A percentile compares a stretch with the other conserved stretches of the same genome.
Evolutionary conservation across 2,888 invertebrate genomes (phyloP).

Genomic region (Philopedon plagiatum): DNA sequence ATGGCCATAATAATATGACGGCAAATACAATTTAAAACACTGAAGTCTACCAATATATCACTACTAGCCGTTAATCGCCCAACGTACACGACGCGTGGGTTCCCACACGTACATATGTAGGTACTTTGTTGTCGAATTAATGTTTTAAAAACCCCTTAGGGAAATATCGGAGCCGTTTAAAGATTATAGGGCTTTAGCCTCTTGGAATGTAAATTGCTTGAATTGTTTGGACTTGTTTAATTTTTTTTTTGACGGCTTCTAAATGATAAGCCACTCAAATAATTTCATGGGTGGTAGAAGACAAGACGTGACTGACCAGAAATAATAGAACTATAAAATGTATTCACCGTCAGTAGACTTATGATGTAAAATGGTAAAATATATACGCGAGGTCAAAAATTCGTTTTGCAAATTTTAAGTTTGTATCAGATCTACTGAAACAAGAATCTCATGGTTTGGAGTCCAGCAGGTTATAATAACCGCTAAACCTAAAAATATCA

Average conservation of each 20-base stretch:
- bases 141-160: not conserved
- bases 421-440: too few species aligned
- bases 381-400: too few species aligned
- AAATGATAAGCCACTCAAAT: not conserved
- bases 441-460: too few species aligned
- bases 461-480: too few species aligned
- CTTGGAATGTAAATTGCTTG: constrained; percentile 11
- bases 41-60: not conserved
- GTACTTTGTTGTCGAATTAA: not conserved
- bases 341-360: too few species aligned
- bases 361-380: too few species aligned
- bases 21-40: too few species aligned
- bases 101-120: not conserved
- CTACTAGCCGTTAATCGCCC: not conserved
- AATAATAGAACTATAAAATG: too few species aligned
- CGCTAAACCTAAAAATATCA: too few species aligned
- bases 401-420: too few species aligned
- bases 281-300: not conserved
- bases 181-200: constrained; percentile 9
- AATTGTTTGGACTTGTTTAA: not conserved
- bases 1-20: too few species aligned
- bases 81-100: not conserved
- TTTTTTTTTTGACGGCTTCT: not conserved
- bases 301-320: not conserved
- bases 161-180: not conserved